Evolutionary conservation across 2,888 invertebrate species (phyloP), one percentile per base, ranked within the genome.

Genomic region (Drosophila gaucha): DNA sequence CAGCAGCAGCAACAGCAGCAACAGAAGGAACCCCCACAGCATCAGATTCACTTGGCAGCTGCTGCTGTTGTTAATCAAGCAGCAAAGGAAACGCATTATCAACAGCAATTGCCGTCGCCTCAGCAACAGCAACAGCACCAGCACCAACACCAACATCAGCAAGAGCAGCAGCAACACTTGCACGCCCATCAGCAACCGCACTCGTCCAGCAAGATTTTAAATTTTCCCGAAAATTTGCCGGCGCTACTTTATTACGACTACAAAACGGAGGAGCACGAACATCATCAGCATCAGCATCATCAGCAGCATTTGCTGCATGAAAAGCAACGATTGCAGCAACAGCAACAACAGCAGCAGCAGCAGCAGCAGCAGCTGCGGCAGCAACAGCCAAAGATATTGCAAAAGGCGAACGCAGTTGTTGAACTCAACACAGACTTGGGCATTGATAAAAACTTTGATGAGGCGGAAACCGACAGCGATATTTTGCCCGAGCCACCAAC

Each of bases 221-320:
- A 89, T 76, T 91, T 91, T 33, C 90, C 90, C 54, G 91, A 91
- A 86, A 91, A 91, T 79, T 77, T 90, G 75, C 91, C 90, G 26
- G 88, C 90, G n/a, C 73, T 90, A 57, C 88, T 91, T 67, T 91
- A 91, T 71, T 90, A 91, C 56, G 90, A 91, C 71, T 91, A 91
- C 78, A 90, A 91, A 76, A 91, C 90, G 67, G 90, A 91, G 74
- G 90, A 91, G 79, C 90, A 91, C 76, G 89, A 90, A 46, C 89
- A 90, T 67, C 90, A 90, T 77, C 90, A 91, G 67, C 91, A 90
- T 70, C 88, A 89, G 59, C 86, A 90, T 76, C 86, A 83, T 76
- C 90, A 90, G 76, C 90, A 89, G 68, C 89, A 90, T 73, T 84
- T 90, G 70, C 79, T 87, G 67, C 90, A 88, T 67, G 88, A 90